phyloP scores from a whole-genome alignment of 2,113 vertebrate genomes.

The Axis porcinus region DNA sequence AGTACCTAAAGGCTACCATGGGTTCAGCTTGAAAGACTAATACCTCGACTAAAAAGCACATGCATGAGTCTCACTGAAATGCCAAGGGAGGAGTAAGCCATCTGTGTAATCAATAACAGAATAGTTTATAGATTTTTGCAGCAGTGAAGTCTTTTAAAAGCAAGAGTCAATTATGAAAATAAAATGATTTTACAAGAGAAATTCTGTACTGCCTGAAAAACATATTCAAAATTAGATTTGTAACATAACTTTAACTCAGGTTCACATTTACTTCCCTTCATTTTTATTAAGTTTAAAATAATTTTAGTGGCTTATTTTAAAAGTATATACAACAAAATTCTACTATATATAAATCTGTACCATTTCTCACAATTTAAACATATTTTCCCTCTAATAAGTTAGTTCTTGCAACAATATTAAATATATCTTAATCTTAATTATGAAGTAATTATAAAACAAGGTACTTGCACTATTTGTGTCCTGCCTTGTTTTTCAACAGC shows the following conservation, averaged over 20 bases:
- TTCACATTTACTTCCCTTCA: constrained; percentile 2
- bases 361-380: neutral
- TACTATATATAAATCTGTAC: neutral
- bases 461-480: neutral
- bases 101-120: constrained; percentile 66
- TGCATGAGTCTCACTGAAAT: neutral
- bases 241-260: neutral
- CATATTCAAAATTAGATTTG: constrained; percentile 14
- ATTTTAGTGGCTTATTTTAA: neutral
- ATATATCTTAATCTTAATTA: constrained; percentile 34
- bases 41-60: constrained; percentile 21
- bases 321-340: constrained; percentile 5
- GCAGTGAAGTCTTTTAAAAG: constrained; percentile 57
- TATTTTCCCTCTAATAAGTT: neutral
- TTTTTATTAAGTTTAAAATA: constrained; percentile 9
- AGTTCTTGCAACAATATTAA: neutral
- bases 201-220: neutral
- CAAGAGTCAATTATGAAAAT: constrained; percentile 64
- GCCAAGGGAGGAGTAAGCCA: constrained; percentile 46
- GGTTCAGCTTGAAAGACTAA: neutral
- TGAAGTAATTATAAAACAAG: constrained; percentile 16
- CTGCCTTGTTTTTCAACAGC: constrained; percentile 23
- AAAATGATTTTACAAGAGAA: constrained; percentile 51
- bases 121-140: constrained; percentile 54
- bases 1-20: neutral